These are phyloP conservation scores for Teinopalpus imperialis DNA, from an alignment of 2,888 invertebrate species.

Conservation along the genomic window DNA sequence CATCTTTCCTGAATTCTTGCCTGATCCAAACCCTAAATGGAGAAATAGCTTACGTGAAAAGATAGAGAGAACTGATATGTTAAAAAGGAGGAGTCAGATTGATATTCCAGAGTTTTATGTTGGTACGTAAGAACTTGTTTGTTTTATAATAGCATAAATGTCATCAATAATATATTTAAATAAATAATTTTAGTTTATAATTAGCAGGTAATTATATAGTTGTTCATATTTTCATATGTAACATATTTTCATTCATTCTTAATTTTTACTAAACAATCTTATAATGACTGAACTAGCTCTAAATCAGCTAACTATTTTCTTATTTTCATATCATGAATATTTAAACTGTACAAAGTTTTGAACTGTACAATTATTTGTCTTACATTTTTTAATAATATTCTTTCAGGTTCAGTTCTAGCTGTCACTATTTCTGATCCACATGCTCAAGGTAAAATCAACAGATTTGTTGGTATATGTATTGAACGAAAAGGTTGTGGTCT, in stretches of 20 bases:
- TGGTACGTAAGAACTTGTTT: constrained; percentile 80
- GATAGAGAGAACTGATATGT: constrained; percentile 96
- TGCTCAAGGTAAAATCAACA: constrained; percentile 90
- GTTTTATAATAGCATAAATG: background rate
- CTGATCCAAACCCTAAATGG: constrained; percentile 89
- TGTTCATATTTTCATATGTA: no score
- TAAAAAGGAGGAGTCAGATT: constrained; percentile 89
- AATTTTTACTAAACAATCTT: no score
- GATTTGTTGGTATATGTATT: constrained; percentile 97
- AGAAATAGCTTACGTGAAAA: constrained; percentile 92
- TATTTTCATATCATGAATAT: no score
- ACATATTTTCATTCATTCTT: no score
- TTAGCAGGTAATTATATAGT: no score
- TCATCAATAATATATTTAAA: background rate
- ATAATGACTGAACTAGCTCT: no score
- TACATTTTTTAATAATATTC: no score
- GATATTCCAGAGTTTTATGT: constrained; percentile 99
- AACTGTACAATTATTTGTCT: no score
- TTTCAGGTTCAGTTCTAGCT: constrained; percentile 91
- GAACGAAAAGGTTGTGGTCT: constrained; percentile 91
- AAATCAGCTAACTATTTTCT: no score
- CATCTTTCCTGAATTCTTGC: constrained; percentile 95
- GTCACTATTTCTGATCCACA: constrained; percentile 94
- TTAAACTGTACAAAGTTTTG: no score
- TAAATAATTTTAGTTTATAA: background rate